These are phyloP conservation scores for Prunella himalayana DNA, from an alignment of 2,113 vertebrate genomes.

Conservation along the genomic window DNA sequence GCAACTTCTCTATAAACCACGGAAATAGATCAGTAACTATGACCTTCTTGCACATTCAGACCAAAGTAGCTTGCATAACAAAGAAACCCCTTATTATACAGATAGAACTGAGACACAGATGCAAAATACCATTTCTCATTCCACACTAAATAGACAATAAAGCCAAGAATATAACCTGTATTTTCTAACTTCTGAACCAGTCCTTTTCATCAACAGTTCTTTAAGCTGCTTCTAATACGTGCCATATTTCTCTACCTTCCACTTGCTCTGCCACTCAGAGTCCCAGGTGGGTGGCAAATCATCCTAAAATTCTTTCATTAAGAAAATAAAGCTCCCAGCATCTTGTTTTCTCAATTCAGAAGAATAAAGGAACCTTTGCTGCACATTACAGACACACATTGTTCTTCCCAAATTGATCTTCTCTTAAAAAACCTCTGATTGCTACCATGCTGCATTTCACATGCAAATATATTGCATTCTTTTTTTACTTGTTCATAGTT, in stretches of 20 bases:
- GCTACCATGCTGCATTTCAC: neutral
- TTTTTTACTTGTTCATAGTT: constrained; percentile 25
- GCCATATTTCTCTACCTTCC: neutral
- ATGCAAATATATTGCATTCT: constrained; percentile 2
- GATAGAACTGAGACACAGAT: neutral
- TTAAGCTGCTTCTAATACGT: neutral
- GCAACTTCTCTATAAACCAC: neutral
- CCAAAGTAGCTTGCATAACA: neutral
- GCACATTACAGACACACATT: neutral
- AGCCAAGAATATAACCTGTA: neutral
- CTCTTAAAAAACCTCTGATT: neutral
- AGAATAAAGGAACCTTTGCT: neutral
- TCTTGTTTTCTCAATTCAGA: neutral
- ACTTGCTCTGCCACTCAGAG: neutral
- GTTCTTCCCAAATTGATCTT: constrained; percentile 14
- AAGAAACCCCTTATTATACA: neutral
- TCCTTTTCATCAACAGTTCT: neutral
- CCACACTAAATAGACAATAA: neutral
- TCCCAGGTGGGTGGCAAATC: neutral
- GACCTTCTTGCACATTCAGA: neutral
- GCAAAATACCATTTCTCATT: neutral
- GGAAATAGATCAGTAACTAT: neutral
- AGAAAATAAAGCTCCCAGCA: neutral
- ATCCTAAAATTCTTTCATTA: constrained; percentile 3
- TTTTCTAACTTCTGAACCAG: neutral